A percentile compares a stretch with the other conserved stretches of the same genome.
Evolutionary conservation across 2,113 vertebrate genomes (phyloP).

Genomic region (Amblyopsis rosae): DNA sequence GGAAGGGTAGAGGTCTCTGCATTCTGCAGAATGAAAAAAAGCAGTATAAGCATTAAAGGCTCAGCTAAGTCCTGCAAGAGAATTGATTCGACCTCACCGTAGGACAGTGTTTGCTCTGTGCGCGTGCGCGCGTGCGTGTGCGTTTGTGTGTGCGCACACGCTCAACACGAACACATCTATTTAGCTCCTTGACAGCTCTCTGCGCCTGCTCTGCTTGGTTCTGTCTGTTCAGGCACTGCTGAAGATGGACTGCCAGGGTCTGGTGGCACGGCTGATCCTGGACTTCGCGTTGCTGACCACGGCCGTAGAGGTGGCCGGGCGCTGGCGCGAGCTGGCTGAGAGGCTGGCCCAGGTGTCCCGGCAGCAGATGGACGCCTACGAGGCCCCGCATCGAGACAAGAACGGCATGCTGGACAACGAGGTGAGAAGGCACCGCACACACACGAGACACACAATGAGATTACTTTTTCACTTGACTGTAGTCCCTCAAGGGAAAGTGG

Average conservation of each 20-base stretch:
- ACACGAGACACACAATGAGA: not conserved
- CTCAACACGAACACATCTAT: no score
- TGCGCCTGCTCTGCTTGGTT: not conserved
- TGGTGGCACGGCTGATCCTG: conserved; percentile 89
- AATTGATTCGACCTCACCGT: no score
- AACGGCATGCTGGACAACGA: conserved; percentile 86
- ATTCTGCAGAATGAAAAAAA: no score
- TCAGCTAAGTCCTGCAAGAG: no score
- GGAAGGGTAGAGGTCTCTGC: no score
- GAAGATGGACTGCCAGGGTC: conserved; percentile 96
- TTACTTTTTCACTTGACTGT: no score
- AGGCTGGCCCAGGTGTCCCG: conserved; percentile 89
- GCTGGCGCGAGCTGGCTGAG: conserved; percentile 95
- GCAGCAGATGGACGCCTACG: conserved; percentile 97
- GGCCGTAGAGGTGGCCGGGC: conserved; percentile 93
- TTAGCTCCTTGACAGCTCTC: not conserved
- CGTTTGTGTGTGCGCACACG: not conserved
- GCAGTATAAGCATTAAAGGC: no score
- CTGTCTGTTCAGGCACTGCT: conserved; percentile 82
- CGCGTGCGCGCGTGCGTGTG: not conserved
- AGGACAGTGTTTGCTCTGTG: not conserved
- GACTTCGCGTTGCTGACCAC: conserved; percentile 95
- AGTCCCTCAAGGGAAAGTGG: no score
- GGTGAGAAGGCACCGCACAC: conserved; percentile 70
- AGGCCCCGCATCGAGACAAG: conserved; percentile 91